Evolutionary conservation across 2,797 vertebrate genomes (phyloP).

Genomic region (Enteromius trimaculatus): DNA sequence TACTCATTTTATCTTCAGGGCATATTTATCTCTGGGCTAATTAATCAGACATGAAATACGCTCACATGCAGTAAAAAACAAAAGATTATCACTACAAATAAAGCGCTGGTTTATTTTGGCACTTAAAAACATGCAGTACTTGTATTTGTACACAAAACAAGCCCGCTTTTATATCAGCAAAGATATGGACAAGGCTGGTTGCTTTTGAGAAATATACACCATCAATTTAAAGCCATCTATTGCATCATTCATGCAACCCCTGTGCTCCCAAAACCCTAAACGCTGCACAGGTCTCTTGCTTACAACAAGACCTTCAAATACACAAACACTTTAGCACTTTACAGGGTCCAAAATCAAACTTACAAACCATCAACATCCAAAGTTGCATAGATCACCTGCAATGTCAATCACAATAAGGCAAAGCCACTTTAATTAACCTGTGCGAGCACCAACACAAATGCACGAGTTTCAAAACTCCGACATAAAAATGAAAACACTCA

Average conservation of each 20-base stretch:
- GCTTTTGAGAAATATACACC: not conserved
- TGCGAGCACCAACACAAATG: not conserved
- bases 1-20: not conserved
- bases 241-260: not conserved
- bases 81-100: not conserved
- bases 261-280: not conserved
- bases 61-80: too few species aligned
- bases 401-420: not conserved
- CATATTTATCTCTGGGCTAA: not conserved
- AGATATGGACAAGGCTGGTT: not conserved
- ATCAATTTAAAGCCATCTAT: not conserved
- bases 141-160: not conserved
- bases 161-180: slow-evolving; percentile 10
- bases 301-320: not conserved
- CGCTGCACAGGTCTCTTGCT: not conserved
- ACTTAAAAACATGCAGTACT: not conserved
- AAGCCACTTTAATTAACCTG: not conserved
- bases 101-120: not conserved
- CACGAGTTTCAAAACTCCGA: not conserved
- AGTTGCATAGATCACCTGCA: not conserved
- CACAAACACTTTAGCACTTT: not conserved
- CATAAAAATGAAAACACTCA: not conserved
- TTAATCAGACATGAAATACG: slow-evolving; percentile 1
- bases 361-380: not conserved
- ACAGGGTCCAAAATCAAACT: not conserved